Percentiles rank a stretch among this genome's conserved stretches.
Conservation (phyloP, 2,888 invertebrate genomes). For the Lasioglossum zephyrum region DNA sequence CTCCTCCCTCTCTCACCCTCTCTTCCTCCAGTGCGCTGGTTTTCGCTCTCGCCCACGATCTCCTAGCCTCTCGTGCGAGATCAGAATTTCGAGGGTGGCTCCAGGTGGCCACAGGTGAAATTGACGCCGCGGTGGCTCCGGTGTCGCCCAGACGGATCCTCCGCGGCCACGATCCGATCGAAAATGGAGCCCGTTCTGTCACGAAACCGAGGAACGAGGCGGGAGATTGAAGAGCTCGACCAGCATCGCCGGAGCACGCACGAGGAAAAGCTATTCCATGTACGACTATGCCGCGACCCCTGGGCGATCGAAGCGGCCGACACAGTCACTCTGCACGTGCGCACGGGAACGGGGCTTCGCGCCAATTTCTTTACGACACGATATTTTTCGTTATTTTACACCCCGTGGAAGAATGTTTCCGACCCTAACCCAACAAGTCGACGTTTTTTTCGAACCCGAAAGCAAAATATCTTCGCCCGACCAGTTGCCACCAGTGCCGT, state of each 20-base stretch:
- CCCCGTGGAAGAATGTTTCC: no score
- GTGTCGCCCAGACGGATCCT: not conserved
- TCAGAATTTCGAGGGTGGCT: not conserved
- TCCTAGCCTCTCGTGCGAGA: not conserved
- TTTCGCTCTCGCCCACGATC: not conserved
- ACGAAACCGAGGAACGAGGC: slow-evolving; percentile 46
- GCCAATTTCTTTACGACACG: slow-evolving; percentile 63
- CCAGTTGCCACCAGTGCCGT: no score
- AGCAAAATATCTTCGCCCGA: no score
- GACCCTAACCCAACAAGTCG: no score
- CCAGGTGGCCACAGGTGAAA: not conserved
- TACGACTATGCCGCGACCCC: slow-evolving; percentile 63
- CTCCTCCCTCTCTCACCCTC: not conserved
- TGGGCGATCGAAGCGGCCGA: slow-evolving; percentile 71
- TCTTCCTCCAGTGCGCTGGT: not conserved
- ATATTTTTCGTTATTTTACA: not conserved
- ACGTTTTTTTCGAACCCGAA: no score
- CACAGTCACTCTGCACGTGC: slow-evolving; percentile 68
- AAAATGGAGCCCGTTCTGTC: slow-evolving; percentile 45
- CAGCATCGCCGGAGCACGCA: slow-evolving; percentile 64
- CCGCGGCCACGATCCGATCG: not conserved
- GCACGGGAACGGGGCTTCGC: slow-evolving; percentile 47
- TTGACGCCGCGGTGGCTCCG: not conserved
- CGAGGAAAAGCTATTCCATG: slow-evolving; percentile 57
- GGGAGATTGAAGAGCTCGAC: slow-evolving; percentile 24